Conservation (phyloP, 2,888 invertebrate genomes). For the Cephus runcator region DNA sequence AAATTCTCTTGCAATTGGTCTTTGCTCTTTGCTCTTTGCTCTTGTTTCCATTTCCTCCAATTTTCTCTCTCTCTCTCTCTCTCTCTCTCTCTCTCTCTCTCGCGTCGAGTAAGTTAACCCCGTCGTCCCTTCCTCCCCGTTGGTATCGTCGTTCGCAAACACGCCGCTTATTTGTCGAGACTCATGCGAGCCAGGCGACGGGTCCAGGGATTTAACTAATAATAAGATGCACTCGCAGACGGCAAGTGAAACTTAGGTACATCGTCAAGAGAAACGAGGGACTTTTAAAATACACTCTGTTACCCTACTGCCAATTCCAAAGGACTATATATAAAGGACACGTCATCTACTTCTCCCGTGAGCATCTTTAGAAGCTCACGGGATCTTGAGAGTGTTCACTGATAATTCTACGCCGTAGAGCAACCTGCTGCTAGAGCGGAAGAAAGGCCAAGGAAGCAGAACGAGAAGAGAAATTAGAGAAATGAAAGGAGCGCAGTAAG, state of each 20-base stretch:
- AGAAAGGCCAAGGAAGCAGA: constrained; percentile 10
- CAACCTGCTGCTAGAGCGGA: constrained; percentile 13
- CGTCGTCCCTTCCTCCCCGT: neutral
- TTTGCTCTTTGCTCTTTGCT: constrained; percentile 7
- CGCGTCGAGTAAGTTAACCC: constrained; percentile 12
- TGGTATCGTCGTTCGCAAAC: neutral
- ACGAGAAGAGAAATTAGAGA: constrained; percentile 29
- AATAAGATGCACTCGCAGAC: no score
- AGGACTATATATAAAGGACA: neutral
- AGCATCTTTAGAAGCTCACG: neutral
- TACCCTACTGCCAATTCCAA: neutral
- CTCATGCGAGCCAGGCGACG: constrained; percentile 37
- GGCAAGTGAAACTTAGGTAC: no score
- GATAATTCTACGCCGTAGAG: no score
- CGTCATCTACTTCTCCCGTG: neutral
- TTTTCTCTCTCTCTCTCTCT: neutral
- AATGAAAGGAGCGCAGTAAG: constrained; percentile 29
- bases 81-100: neutral
- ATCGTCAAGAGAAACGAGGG: no score
- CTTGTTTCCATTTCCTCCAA: neutral
- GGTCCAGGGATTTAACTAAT: constrained; percentile 8
- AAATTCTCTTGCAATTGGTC: no score
- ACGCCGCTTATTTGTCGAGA: constrained; percentile 31
- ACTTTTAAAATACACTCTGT: no score
- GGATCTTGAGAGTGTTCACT: neutral